Evolutionary conservation across 2,113 vertebrate genomes (phyloP), one percentile per base, ranked within the genome.

Genomic region (Platichthys stellatus): DNA sequence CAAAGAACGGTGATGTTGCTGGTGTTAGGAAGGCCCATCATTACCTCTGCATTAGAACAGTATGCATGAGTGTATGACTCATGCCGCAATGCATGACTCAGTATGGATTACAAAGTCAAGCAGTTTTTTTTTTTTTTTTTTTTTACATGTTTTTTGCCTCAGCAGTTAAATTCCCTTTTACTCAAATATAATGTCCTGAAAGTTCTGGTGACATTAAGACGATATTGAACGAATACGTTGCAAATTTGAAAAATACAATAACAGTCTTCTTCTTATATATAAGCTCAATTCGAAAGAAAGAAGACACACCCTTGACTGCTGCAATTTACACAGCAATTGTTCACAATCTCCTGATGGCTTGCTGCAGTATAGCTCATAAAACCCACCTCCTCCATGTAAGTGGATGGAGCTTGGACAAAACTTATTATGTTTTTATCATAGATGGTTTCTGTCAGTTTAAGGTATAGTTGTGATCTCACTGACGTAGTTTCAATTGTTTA

Each of bases 21-120:
- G 45, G 26, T 74, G 69, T 69, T 12, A 51, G 49, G 2, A 20
- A 51, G 49, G 15, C 13, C 43, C 12, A 45, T 18, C 3, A 45
- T 58, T 15, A 58, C 57, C n/a, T 40, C 53, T 58, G 62, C 58
- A 23, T 75, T 65, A 49, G 45, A 54, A 17, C 35, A 60, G 64
- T 43, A 51, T 51, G 67, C 54, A n/a, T 17, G 45, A 49, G 14
- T 49, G 45, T 49, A n/a, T 54, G 51, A 54, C 13, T 54, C 51
- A 54, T 20, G 20, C 51, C 51, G 8, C 21, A 21, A 21, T 51
- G 47, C 35, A 56, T 82, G 81, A 74, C 71, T 78, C 53, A 49
- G 47, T 49, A 18, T 7, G 40, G 40, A 21, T 31, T 71, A 51
- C 21, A 21, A 61, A 54, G 24, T 61, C 45, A 62, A 38, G 20